Percentiles rank a stretch among this genome's conserved stretches.
Conservation (phyloP, 1,140 invertebrate genomes). For the Penaeus vannamei region DNA sequence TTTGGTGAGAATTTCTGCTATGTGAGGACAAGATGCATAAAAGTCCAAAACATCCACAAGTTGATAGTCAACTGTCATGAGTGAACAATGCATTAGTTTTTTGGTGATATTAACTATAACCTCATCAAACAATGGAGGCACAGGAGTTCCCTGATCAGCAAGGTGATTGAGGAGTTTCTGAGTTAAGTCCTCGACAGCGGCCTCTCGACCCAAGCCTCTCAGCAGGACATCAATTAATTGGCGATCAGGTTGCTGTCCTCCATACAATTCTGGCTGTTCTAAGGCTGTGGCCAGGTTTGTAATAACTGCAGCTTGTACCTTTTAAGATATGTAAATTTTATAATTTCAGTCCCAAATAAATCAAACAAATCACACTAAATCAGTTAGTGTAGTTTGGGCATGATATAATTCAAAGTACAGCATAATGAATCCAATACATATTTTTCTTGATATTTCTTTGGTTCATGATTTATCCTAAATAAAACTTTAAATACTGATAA, state of each 20-base stretch:
- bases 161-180: slow-evolving; percentile 1
- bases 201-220: slow-evolving; percentile 31
- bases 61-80: slow-evolving; percentile 46
- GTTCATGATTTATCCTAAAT: no score
- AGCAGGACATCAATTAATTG: slow-evolving; percentile 32
- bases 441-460: no score
- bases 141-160: neutral
- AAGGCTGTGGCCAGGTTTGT: slow-evolving; percentile 53
- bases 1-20: slow-evolving; percentile 33
- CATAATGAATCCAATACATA: no score
- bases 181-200: slow-evolving; percentile 45
- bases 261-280: slow-evolving; percentile 52
- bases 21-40: slow-evolving; percentile 41
- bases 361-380: no score
- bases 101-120: slow-evolving; percentile 17
- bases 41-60: slow-evolving; percentile 44
- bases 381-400: no score
- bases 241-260: slow-evolving; percentile 40
- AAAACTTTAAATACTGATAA: neutral
- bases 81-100: slow-evolving; percentile 25
- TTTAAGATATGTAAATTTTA: neutral
- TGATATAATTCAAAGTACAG: no score
- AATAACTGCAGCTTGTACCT: slow-evolving; percentile 47
- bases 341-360: neutral
- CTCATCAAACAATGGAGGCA: slow-evolving; percentile 40